phyloP scores from a whole-genome alignment of 2,113 vertebrate genomes.

The Alethe diademata region DNA sequence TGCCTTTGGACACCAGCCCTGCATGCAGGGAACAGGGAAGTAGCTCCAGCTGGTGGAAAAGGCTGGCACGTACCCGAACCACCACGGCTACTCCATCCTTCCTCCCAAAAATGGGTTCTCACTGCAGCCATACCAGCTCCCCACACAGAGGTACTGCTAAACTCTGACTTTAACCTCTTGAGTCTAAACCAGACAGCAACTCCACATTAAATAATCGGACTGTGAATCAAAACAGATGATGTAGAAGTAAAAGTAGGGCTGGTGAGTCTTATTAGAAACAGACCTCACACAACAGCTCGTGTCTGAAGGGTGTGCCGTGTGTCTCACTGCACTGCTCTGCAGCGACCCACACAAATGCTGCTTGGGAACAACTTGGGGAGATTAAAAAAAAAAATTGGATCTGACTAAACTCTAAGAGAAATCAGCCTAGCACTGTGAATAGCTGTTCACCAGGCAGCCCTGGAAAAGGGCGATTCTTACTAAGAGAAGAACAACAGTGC shows the following conservation, averaged over 20 bases:
- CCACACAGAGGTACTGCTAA: background rate
- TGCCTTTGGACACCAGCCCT: slow-evolving; percentile 34
- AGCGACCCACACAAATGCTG: slow-evolving; percentile 6
- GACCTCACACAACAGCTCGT: background rate
- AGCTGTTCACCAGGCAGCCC: background rate
- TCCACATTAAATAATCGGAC: background rate
- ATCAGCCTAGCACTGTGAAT: background rate
- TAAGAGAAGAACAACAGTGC: background rate
- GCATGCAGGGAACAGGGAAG: background rate
- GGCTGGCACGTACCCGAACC: background rate
- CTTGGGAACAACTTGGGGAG: background rate
- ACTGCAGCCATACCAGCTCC: background rate
- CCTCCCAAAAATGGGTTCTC: background rate
- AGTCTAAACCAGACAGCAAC: background rate
- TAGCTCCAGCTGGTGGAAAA: background rate
- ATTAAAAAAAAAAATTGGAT: background rate
- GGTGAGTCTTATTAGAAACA: slow-evolving; percentile 31
- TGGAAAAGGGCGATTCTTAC: background rate
- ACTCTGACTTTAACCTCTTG: background rate
- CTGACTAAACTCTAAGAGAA: background rate
- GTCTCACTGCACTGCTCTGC: background rate
- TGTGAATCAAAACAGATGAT: slow-evolving; percentile 43
- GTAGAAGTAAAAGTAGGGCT: slow-evolving; percentile 25
- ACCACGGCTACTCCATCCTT: background rate
- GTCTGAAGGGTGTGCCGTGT: background rate